Evolutionary conservation across 2,797 vertebrate genomes (phyloP).

Genomic region (Apogon hyalosoma): DNA sequence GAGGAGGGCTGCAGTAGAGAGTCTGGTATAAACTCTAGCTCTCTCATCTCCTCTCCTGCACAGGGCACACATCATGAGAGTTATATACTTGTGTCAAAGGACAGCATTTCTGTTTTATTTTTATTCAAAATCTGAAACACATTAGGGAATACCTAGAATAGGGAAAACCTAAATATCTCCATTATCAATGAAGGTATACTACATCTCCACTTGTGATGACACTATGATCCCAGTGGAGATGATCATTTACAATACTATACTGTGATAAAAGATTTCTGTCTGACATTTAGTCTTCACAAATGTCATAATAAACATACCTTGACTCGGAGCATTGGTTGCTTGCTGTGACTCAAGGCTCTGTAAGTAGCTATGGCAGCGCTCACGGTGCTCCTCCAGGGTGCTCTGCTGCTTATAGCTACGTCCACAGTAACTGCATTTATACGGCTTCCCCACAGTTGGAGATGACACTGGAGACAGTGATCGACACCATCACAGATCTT

Average conservation of each 20-base stretch:
- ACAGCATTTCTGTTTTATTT: slow-evolving; percentile 37
- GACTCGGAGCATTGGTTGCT: slow-evolving; percentile 79
- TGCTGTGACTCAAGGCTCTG: slow-evolving; percentile 90
- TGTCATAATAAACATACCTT: slow-evolving; percentile 69
- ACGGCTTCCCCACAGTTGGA: slow-evolving; percentile 93
- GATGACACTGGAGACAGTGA: slow-evolving; percentile 86
- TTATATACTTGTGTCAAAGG: not conserved
- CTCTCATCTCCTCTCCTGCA: slow-evolving; percentile 93
- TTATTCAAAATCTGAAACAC: slow-evolving; percentile 28
- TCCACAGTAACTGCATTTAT: slow-evolving; percentile 96
- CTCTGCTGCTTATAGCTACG: slow-evolving; percentile 97
- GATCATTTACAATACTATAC: slow-evolving; percentile 11
- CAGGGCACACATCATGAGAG: slow-evolving; percentile 55
- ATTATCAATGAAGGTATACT: slow-evolving; percentile 4
- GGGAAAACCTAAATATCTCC: no score
- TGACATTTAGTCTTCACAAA: not conserved
- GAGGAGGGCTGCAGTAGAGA: slow-evolving; percentile 87
- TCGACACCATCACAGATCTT: not conserved
- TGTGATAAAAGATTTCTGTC: slow-evolving; percentile 5
- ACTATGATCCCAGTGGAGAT: slow-evolving; percentile 7
- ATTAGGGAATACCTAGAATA: no score
- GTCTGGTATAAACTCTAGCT: slow-evolving; percentile 92
- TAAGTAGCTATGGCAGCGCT: slow-evolving; percentile 93
- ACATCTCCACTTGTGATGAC: slow-evolving; percentile 22
- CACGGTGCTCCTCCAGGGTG: slow-evolving; percentile 94